phyloP scores from a whole-genome alignment of 1,140 invertebrate genomes.

The Zophobas morio region DNA sequence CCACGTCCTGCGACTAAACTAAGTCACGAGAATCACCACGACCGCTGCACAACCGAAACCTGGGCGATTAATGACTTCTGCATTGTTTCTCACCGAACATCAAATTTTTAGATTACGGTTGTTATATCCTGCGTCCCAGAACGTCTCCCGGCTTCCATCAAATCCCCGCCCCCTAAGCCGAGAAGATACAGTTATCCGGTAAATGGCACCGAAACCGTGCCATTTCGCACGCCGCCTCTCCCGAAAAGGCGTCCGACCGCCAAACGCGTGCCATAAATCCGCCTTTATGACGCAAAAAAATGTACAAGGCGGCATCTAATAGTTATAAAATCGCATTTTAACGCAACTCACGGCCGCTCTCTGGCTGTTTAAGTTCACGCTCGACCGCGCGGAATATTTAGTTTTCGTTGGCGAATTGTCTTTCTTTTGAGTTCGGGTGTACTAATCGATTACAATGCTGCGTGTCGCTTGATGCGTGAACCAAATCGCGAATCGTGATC shows the following conservation, averaged over 20 bases:
- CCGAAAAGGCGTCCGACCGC: constrained; percentile 8
- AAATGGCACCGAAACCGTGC: constrained; percentile 14
- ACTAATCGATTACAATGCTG: constrained; percentile 54
- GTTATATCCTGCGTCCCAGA: too few relatives aligned
- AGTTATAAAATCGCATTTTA: constrained; percentile 54
- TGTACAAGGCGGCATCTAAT: constrained; percentile 62
- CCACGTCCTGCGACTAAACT: too few relatives aligned
- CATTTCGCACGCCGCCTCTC: neutral
- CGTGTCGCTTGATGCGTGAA: constrained; percentile 56
- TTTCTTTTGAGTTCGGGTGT: constrained; percentile 45
- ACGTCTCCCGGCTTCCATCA: too few relatives aligned
- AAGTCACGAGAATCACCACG: too few relatives aligned
- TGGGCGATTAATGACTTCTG: too few relatives aligned
- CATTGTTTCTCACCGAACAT: too few relatives aligned
- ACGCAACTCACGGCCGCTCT: constrained; percentile 53
- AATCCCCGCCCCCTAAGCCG: neutral
- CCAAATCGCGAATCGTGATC: constrained; percentile 56
- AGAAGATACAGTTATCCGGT: constrained; percentile 26
- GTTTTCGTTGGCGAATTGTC: constrained; percentile 54
- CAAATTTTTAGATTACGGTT: too few relatives aligned
- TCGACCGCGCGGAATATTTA: constrained; percentile 57
- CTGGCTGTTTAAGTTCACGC: constrained; percentile 56
- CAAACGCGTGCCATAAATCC: constrained; percentile 31
- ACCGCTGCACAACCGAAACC: too few relatives aligned
- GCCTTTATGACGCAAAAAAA: constrained; percentile 32